These are phyloP conservation scores for Radopholus similis DNA, from an alignment of 1,140 invertebrate genomes.

Conservation along the genomic window DNA sequence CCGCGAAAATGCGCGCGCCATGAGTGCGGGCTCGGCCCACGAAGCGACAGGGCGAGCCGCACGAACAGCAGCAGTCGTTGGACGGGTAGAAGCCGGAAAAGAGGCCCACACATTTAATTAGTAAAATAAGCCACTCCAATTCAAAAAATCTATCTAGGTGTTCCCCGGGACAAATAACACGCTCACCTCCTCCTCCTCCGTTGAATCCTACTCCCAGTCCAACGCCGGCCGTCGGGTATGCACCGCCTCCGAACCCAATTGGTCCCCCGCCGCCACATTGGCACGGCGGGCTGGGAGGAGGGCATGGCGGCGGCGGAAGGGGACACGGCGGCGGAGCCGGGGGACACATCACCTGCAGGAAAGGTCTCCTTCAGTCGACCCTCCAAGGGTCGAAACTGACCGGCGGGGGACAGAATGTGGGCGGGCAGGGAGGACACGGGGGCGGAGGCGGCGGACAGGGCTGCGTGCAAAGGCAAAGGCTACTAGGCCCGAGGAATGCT, in stretches of 20 bases:
- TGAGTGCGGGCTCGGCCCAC: constrained; percentile 46
- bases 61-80: constrained; percentile 49
- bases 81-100: background rate
- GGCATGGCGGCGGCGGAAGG: constrained; percentile 28
- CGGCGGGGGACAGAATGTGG: constrained; percentile 32
- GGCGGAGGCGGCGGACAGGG: constrained; percentile 23
- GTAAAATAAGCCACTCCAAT: background rate
- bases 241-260: constrained; percentile 10
- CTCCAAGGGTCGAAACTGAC: background rate
- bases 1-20: constrained; percentile 50
- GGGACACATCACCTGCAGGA: constrained; percentile 13
- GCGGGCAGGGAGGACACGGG: constrained; percentile 27
- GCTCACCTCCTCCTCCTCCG: too few relatives aligned
- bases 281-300: constrained; percentile 24
- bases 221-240: constrained; percentile 14
- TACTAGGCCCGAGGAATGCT: too few relatives aligned
- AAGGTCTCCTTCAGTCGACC: too few relatives aligned
- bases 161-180: too few relatives aligned
- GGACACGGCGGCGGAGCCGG: constrained; percentile 19
- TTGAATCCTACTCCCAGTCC: background rate
- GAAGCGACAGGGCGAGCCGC: constrained; percentile 51
- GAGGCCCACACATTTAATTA: background rate
- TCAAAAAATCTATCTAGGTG: too few relatives aligned
- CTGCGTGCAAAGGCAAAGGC: background rate
- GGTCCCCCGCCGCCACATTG: background rate